Conservation (phyloP, 2,797 vertebrate genomes). For the Lemur catta region DNA sequence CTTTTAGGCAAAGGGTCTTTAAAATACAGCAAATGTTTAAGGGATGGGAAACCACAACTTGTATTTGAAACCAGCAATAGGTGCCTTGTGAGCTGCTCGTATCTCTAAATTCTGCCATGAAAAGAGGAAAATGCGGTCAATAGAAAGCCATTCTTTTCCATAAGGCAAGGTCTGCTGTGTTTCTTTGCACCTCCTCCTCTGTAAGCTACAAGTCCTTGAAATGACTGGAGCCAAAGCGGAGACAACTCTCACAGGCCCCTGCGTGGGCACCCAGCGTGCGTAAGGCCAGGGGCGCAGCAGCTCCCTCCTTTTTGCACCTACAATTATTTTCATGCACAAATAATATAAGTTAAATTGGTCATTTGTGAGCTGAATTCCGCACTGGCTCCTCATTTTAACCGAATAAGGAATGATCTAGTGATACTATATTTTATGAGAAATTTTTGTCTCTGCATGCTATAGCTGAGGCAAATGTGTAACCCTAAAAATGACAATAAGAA, state of each 20-base stretch:
- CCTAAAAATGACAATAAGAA: not conserved
- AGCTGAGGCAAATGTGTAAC: not conserved
- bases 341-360: constrained; percentile 19
- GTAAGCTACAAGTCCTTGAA: constrained; percentile 33
- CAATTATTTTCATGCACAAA: constrained; percentile 46
- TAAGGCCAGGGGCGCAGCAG: not conserved
- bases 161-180: not conserved
- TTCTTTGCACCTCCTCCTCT: constrained; percentile 40
- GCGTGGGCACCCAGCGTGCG: not conserved
- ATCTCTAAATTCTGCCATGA: constrained; percentile 67
- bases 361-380: constrained; percentile 12
- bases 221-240: not conserved
- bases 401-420: not conserved
- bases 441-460: not conserved
- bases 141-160: constrained; percentile 20
- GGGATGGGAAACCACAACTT: constrained; percentile 66
- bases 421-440: constrained; percentile 48
- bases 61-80: constrained; percentile 73
- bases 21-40: constrained; percentile 68
- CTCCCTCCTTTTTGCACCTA: not conserved
- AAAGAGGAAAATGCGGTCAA: constrained; percentile 50
- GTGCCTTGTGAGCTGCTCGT: constrained; percentile 57
- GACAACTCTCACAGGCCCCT: not conserved
- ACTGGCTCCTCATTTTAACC: constrained; percentile 28
- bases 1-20: constrained; percentile 63